A percentile compares a stretch with the other conserved stretches of the same genome.
phyloP scores from a whole-genome alignment of 1,140 invertebrate genomes.

The Orchestia grillus region DNA sequence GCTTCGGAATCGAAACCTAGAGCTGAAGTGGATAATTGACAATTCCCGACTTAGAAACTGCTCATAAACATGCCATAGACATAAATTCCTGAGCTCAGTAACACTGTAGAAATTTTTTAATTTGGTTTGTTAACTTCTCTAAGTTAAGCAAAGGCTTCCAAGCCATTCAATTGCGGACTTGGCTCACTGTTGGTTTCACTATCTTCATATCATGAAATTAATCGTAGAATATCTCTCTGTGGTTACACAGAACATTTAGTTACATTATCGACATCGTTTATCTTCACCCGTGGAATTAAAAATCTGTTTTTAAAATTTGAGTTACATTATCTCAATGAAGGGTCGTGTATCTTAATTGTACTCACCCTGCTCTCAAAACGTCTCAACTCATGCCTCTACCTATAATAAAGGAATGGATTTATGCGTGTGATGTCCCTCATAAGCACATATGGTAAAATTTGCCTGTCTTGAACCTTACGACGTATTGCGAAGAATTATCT shows the following conservation, averaged over 20 bases:
- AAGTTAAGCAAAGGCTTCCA: too few species aligned
- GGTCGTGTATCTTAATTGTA: not conserved
- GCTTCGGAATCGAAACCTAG: not conserved
- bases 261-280: not conserved
- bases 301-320: not conserved
- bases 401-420: not conserved
- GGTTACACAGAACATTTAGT: not conserved
- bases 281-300: not conserved
- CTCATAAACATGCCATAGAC: not conserved
- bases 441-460: not conserved
- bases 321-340: not conserved
- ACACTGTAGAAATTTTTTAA: too few species aligned
- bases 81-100: too few species aligned
- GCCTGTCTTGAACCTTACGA: not conserved
- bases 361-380: not conserved
- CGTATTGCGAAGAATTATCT: not conserved
- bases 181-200: not conserved
- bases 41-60: not conserved
- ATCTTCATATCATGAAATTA: not conserved
- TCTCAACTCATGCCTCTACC: not conserved
- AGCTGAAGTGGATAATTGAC: not conserved
- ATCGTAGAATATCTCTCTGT: not conserved
- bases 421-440: not conserved
- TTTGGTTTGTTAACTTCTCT: too few species aligned
- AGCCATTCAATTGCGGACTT: not conserved